These are phyloP conservation scores for Pipa parva DNA, from an alignment of 2,113 vertebrate genomes.

Conservation along the genomic window DNA sequence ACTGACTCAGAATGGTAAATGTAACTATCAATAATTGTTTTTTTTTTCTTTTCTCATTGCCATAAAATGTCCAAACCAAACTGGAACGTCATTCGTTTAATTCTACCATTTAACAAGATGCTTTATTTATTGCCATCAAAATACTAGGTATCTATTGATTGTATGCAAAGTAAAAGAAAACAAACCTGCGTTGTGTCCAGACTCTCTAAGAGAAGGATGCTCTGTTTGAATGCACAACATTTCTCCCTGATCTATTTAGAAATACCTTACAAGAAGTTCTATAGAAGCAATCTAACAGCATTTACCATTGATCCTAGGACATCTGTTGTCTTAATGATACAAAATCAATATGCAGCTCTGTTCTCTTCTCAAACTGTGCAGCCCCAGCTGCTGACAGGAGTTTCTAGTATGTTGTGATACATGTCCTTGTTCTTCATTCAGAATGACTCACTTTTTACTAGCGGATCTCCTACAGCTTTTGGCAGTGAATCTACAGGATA, in stretches of 20 bases:
- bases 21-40: no score
- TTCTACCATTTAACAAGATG: no score
- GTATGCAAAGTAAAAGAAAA: no score
- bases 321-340: conserved; percentile 2
- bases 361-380: not conserved
- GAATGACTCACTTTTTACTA: conserved; percentile 1
- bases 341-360: not conserved
- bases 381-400: not conserved
- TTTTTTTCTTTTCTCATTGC: no score
- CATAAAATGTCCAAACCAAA: no score
- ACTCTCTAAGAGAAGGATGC: conserved; percentile 61
- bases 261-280: not conserved
- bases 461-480: not conserved
- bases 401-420: not conserved
- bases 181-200: no score
- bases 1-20: no score
- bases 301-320: not conserved
- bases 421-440: not conserved
- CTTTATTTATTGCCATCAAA: no score
- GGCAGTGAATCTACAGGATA: conserved; percentile 1
- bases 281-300: not conserved
- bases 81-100: no score
- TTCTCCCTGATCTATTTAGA: not conserved
- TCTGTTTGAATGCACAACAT: not conserved
- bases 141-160: no score